Evolutionary conservation across 1,140 invertebrate genomes (phyloP).

Genomic region (Brachionus rubens): DNA sequence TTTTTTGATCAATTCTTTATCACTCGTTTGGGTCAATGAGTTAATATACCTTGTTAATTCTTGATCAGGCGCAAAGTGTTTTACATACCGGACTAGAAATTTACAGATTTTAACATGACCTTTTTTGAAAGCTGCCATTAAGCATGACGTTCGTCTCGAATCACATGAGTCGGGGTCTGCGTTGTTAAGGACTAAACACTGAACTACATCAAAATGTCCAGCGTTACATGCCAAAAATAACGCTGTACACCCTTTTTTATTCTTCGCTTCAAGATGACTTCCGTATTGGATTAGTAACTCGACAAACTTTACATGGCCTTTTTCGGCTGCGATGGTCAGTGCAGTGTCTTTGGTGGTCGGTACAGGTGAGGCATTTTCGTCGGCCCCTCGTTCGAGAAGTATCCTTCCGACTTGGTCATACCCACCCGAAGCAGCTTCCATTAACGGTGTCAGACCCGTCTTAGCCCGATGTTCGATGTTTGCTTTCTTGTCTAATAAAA

Average conservation of each 20-base stretch:
- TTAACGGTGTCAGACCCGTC: constrained; percentile 93
- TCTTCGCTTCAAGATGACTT: constrained; percentile 91
- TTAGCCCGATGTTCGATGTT: constrained; percentile 98
- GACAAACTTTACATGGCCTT: constrained; percentile 94
- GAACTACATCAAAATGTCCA: constrained; percentile 91
- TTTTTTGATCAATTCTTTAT: constrained; percentile 68
- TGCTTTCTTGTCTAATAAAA: constrained; percentile 90
- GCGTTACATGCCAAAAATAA: constrained; percentile 94
- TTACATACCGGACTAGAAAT: constrained; percentile 96
- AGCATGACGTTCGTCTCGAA: constrained; percentile 87
- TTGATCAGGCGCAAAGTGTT: constrained; percentile 94
- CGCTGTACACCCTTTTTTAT: constrained; percentile 98
- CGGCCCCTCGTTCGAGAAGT: constrained; percentile 89
- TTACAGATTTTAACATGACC: constrained; percentile 96
- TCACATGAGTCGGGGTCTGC: constrained; percentile 96
- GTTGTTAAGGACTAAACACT: constrained; percentile 78
- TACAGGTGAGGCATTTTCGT: constrained; percentile 96
- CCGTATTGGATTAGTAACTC: constrained; percentile 69
- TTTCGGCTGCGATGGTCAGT: constrained; percentile 96
- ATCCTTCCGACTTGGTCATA: constrained; percentile 96
- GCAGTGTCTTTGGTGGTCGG: constrained; percentile 95
- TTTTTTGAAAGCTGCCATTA: constrained; percentile 97
- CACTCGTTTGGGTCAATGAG: constrained; percentile 67
- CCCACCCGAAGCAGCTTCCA: constrained; percentile 98
- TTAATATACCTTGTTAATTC: constrained; percentile 80